These are phyloP conservation scores for Phrynocephalus versicolor DNA, from an alignment of 2,113 vertebrate species.

Conservation along the genomic window DNA sequence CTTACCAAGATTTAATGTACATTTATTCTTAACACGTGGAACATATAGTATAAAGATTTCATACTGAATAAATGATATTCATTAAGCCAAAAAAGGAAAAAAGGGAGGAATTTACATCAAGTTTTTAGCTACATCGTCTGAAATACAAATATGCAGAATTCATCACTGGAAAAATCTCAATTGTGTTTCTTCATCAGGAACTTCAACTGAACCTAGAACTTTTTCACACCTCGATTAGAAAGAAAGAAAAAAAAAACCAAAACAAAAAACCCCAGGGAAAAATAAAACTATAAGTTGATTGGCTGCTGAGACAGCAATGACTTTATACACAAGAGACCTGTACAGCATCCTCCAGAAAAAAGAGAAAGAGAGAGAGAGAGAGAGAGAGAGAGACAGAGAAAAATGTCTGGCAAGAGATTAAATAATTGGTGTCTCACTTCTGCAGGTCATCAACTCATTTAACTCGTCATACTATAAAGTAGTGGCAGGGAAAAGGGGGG, in stretches of 20 bases:
- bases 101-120: conserved; percentile 99
- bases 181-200: conserved; percentile 99
- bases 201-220: conserved; percentile 91
- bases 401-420: conserved; percentile 86
- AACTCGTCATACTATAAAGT: conserved; percentile 84
- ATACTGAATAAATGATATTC: conserved; percentile 99
- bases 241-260: conserved; percentile 87
- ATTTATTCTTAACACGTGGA: conserved; percentile 99
- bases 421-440: conserved; percentile 86
- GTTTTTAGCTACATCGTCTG: conserved; percentile 99
- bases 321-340: conserved; percentile 87
- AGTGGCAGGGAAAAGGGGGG: conserved; percentile 67
- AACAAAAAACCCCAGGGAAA: conserved; percentile 62
- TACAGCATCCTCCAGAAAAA: conserved; percentile 82
- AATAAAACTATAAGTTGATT: conserved; percentile 87
- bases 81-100: conserved; percentile 99
- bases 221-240: conserved; percentile 91
- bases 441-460: conserved; percentile 85
- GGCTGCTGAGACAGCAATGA: conserved; percentile 89
- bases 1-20: conserved; percentile 99
- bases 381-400: conserved; percentile 62
- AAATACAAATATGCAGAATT: conserved; percentile 99
- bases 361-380: conserved; percentile 44
- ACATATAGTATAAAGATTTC: conserved; percentile 99
- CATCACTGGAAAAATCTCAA: conserved; percentile 98